These are phyloP conservation scores for Sarotherodon lohbergeri DNA, from an alignment of 2,113 vertebrate genomes.

Conservation along the genomic window DNA sequence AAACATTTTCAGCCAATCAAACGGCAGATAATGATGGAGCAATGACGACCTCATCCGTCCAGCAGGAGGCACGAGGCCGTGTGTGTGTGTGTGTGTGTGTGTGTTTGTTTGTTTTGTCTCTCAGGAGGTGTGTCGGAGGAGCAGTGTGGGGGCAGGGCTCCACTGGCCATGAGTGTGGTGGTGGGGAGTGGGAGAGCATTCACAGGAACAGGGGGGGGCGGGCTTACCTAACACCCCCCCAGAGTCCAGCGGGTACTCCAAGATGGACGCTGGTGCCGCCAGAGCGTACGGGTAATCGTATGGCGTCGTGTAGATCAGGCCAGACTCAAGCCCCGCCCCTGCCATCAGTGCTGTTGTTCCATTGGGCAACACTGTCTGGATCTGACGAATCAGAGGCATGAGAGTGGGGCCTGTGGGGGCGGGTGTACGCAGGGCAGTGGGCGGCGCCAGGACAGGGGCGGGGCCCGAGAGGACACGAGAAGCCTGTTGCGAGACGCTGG, in stretches of 20 bases:
- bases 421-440: slow-evolving; percentile 80
- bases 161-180: slow-evolving; percentile 35
- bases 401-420: slow-evolving; percentile 86
- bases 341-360: slow-evolving; percentile 85
- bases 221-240: slow-evolving; percentile 90
- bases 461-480: slow-evolving; percentile 92
- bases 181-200: slow-evolving; percentile 33
- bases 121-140: slow-evolving; percentile 46
- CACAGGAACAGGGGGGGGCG: slow-evolving; percentile 20
- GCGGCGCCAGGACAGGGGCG: slow-evolving; percentile 82
- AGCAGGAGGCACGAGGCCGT: neutral
- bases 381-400: slow-evolving; percentile 99
- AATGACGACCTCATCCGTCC: neutral
- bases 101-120: neutral
- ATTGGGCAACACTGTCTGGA: slow-evolving; percentile 92
- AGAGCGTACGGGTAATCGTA: slow-evolving; percentile 91
- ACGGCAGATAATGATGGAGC: neutral
- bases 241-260: slow-evolving; percentile 92
- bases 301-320: slow-evolving; percentile 88
- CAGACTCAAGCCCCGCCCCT: slow-evolving; percentile 80
- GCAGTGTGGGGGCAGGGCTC: slow-evolving; percentile 29
- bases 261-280: slow-evolving; percentile 87
- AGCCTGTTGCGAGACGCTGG: slow-evolving; percentile 77
- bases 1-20: neutral
- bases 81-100: neutral